Conservation (phyloP, 2,888 invertebrate genomes). For the Mesochorus sp. region DNA sequence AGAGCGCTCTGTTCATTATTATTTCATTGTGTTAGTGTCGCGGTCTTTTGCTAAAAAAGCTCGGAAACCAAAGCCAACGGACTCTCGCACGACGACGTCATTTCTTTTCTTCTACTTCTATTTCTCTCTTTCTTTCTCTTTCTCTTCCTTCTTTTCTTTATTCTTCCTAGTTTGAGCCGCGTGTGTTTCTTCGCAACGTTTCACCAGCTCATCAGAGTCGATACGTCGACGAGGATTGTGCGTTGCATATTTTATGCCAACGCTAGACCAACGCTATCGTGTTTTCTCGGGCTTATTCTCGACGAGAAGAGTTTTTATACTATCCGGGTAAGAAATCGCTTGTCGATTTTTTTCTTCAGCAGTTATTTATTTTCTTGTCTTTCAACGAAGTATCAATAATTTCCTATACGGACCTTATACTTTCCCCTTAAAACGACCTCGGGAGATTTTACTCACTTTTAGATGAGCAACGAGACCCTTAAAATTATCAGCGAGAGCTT, state of each 20-base stretch:
- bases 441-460: no score
- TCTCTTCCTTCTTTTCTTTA: constrained; percentile 16
- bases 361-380: not conserved
- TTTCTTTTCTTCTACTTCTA: constrained; percentile 11
- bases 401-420: no score
- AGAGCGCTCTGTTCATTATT: constrained; percentile 46
- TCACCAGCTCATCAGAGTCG: constrained; percentile 40
- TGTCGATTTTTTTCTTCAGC: no score
- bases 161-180: no score
- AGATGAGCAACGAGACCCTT: no score
- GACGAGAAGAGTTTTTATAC: no score
- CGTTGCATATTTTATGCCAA: constrained; percentile 53
- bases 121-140: constrained; percentile 11
- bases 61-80: constrained; percentile 44
- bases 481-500: no score
- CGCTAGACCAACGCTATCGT: not conserved
- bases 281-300: constrained; percentile 35
- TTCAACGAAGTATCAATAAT: no score
- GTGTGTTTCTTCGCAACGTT: constrained; percentile 7
- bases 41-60: constrained; percentile 19
- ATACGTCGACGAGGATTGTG: constrained; percentile 50
- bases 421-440: no score
- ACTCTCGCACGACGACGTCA: constrained; percentile 41
- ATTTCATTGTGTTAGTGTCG: no score
- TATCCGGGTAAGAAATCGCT: no score